phyloP scores from a whole-genome alignment of 2,113 vertebrate genomes.

The Paracyprichromis sp. region DNA sequence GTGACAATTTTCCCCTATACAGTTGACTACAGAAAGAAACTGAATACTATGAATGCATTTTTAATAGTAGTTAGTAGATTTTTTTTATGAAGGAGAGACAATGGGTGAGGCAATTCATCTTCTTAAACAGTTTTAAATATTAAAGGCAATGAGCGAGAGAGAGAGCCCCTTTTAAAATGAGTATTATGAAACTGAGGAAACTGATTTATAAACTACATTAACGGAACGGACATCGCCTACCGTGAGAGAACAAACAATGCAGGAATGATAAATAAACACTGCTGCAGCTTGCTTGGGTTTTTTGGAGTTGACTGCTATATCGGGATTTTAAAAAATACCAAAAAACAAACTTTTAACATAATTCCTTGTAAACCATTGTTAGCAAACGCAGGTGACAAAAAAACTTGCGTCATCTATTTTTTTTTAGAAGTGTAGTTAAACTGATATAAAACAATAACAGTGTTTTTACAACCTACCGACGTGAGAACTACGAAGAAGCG shows the following conservation, averaged over 20 bases:
- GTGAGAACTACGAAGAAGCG: not conserved
- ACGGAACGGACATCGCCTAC: not conserved
- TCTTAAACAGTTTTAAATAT: not conserved
- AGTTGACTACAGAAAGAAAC: not conserved
- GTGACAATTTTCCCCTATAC: not conserved
- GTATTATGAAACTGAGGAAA: constrained; percentile 2
- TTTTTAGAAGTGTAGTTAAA: not conserved
- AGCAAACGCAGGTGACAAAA: not conserved
- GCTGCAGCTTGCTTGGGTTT: not conserved
- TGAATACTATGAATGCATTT: not conserved
- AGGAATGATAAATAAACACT: not conserved
- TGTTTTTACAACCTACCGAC: constrained; percentile 1
- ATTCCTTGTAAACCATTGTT: not conserved
- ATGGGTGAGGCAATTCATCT: not conserved
- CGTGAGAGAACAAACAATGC: not conserved
- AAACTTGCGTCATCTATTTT: not conserved
- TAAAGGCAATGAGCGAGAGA: not conserved
- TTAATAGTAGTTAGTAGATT: not conserved
- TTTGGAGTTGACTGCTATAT: not conserved
- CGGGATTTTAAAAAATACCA: not conserved
- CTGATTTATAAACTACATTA: not conserved
- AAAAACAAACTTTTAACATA: not conserved
- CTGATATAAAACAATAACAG: not conserved
- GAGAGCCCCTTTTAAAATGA: not conserved
- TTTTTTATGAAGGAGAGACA: not conserved